phyloP scores from a whole-genome alignment of 2,888 invertebrate species.

The Limnephilus rhombicus region DNA sequence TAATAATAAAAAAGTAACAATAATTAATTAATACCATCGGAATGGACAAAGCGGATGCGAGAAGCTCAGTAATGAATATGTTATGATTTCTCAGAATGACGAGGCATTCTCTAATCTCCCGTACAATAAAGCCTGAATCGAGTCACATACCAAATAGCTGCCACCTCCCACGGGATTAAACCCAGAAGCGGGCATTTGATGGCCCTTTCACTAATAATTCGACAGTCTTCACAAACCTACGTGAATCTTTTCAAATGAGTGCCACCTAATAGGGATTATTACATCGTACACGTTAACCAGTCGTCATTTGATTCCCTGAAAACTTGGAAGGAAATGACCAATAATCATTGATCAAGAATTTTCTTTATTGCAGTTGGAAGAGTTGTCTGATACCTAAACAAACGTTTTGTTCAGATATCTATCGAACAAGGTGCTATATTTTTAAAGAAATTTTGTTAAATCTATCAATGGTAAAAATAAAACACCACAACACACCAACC shows the following conservation, averaged over 20 bases:
- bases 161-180: neutral
- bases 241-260: neutral
- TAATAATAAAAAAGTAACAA: slow-evolving; percentile 49
- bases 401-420: too few relatives aligned
- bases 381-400: too few relatives aligned
- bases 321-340: neutral
- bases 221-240: slow-evolving; percentile 4
- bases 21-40: slow-evolving; percentile 58
- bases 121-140: slow-evolving; percentile 10
- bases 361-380: neutral
- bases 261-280: neutral
- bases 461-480: too few relatives aligned
- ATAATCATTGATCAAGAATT: neutral
- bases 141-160: neutral
- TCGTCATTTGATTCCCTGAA: neutral
- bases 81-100: slow-evolving; percentile 46
- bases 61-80: slow-evolving; percentile 50
- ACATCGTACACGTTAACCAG: neutral
- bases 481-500: too few relatives aligned
- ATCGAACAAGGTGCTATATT: too few relatives aligned
- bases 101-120: slow-evolving; percentile 37
- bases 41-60: slow-evolving; percentile 54
- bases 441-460: too few relatives aligned
- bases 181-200: neutral
- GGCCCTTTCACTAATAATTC: slow-evolving; percentile 21